Conservation (phyloP, 2,113 vertebrate genomes). For the Alouatta palliata region DNA sequence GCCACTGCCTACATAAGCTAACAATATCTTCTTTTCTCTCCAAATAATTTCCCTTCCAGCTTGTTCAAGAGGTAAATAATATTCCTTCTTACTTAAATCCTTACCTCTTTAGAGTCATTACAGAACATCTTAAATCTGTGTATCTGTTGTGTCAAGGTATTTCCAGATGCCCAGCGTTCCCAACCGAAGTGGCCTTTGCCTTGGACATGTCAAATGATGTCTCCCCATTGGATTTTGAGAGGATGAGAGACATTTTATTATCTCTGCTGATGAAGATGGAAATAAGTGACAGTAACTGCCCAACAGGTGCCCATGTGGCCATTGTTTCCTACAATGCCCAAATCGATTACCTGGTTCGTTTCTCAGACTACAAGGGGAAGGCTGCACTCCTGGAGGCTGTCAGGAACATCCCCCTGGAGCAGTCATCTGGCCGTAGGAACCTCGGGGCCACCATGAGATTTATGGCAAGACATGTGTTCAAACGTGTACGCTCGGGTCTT, state of each 20-base stretch:
- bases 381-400: slow-evolving; percentile 83
- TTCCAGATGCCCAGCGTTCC: slow-evolving; percentile 86
- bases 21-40: slow-evolving; percentile 2
- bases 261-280: slow-evolving; percentile 84
- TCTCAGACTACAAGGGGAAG: slow-evolving; percentile 86
- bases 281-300: slow-evolving; percentile 91
- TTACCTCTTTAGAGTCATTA: background rate
- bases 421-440: slow-evolving; percentile 80
- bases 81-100: background rate
- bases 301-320: slow-evolving; percentile 87
- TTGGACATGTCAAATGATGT: slow-evolving; percentile 90
- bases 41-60: slow-evolving; percentile 71
- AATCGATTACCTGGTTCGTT: slow-evolving; percentile 88
- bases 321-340: slow-evolving; percentile 85
- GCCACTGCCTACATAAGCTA: background rate
- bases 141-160: slow-evolving; percentile 73
- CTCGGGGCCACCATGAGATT: slow-evolving; percentile 90
- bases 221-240: slow-evolving; percentile 84
- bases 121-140: background rate
- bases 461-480: slow-evolving; percentile 90
- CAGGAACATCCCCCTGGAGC: slow-evolving; percentile 83
- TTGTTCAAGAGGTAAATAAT: slow-evolving; percentile 79
- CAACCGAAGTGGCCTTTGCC: slow-evolving; percentile 91
- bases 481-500: slow-evolving; percentile 84
- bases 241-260: slow-evolving; percentile 85